Evolutionary conservation across 2,113 vertebrate species (phyloP).

Genomic region (Coracopsis vasa): DNA sequence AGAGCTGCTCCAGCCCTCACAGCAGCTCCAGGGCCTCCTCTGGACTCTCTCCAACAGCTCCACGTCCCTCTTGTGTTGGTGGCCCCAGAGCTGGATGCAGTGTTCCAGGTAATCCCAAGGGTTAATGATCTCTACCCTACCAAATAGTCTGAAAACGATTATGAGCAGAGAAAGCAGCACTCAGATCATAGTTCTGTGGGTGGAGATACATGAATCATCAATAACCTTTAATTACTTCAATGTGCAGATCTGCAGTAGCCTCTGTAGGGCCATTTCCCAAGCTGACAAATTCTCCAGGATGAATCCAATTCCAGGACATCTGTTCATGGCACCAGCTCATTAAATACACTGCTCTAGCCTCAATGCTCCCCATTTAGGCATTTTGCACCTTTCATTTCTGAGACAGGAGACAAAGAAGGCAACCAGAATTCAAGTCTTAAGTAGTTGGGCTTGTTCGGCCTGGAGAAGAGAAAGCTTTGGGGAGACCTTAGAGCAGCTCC

Average conservation of each 20-base stretch:
- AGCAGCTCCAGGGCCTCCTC: background rate
- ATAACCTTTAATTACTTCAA: background rate
- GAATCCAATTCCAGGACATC: background rate
- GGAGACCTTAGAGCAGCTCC: background rate
- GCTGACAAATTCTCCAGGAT: background rate
- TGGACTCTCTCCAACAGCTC: background rate
- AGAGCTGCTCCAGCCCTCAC: background rate
- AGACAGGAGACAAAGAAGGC: background rate
- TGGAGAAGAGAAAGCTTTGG: background rate
- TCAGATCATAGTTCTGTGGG: background rate
- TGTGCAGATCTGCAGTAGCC: background rate
- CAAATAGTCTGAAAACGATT: accelerated
- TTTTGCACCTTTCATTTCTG: accelerated
- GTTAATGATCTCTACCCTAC: background rate
- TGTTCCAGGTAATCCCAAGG: background rate
- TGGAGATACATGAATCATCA: background rate
- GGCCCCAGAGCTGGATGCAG: background rate
- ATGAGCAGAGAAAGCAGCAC: background rate
- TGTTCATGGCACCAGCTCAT: accelerated
- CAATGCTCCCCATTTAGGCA: background rate
- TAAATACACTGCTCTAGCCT: background rate
- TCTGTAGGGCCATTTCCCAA: background rate
- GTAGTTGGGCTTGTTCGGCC: background rate
- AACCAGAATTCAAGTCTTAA: accelerated
- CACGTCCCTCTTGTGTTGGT: background rate